Evolutionary conservation across 1,140 invertebrate genomes (phyloP).

Genomic region (Archivesica marissinica): DNA sequence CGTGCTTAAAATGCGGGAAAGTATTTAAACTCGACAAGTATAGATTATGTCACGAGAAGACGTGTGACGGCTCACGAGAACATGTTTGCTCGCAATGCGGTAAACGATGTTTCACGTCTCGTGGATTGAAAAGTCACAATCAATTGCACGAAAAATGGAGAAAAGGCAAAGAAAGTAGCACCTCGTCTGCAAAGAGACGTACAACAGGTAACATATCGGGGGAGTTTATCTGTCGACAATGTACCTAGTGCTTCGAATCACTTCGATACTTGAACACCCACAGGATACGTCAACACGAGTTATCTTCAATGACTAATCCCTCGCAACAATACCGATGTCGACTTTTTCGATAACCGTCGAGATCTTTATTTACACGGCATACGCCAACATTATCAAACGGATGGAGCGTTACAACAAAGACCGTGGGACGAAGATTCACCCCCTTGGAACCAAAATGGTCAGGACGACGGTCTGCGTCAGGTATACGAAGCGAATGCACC

Average conservation of each 20-base stretch:
- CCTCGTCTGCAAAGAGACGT: not conserved
- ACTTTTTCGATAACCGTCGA: not conserved
- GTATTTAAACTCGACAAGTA: not conserved
- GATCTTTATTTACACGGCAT: constrained; percentile 32
- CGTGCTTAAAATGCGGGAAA: not conserved
- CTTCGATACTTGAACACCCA: not conserved
- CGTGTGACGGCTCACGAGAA: not conserved
- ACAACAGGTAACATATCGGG: not conserved
- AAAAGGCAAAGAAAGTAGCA: not conserved
- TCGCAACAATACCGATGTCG: no score
- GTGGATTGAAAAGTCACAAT: not conserved
- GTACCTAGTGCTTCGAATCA: not conserved
- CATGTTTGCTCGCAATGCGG: not conserved
- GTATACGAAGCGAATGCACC: constrained; percentile 24
- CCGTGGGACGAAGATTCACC: constrained; percentile 2
- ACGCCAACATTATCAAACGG: constrained; percentile 12
- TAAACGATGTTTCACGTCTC: not conserved
- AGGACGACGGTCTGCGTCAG: not conserved
- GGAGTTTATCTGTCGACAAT: not conserved
- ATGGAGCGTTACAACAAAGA: not conserved
- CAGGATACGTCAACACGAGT: not conserved
- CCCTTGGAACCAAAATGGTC: not conserved
- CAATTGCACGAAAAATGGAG: not conserved
- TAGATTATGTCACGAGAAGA: not conserved
- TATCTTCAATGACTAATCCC: no score